Evolutionary conservation across 1,140 invertebrate species (phyloP).

Genomic region (Drosophila seguyi): DNA sequence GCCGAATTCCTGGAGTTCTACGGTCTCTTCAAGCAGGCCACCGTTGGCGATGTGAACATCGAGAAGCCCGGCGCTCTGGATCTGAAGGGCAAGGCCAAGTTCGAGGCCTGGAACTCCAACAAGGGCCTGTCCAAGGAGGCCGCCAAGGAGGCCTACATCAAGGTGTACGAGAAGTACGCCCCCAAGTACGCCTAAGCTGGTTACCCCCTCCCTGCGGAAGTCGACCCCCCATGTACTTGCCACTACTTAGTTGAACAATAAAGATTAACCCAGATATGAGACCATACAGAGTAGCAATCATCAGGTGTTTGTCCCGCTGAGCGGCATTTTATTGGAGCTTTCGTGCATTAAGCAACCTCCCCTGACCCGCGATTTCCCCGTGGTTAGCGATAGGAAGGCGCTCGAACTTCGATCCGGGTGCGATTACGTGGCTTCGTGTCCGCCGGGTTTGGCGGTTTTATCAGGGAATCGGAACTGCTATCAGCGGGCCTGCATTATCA

Average conservation of each 20-base stretch:
- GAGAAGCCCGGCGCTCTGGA: constrained; percentile 95
- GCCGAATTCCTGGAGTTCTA: constrained; percentile 94
- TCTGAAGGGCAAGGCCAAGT: constrained; percentile 97
- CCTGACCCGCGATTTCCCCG: constrained; percentile 2
- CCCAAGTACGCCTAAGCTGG: constrained; percentile 65
- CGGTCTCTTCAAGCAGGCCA: constrained; percentile 94
- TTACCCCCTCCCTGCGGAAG: neutral
- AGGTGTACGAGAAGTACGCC: constrained; percentile 89
- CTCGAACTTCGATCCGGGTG: constrained; percentile 46
- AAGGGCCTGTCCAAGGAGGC: constrained; percentile 93
- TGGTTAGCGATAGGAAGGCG: constrained; percentile 11
- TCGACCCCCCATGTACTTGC: constrained; percentile 32
- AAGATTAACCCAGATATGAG: constrained; percentile 40
- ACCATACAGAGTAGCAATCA: constrained; percentile 23
- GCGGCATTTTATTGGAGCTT: constrained; percentile 49
- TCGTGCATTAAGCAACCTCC: constrained; percentile 14
- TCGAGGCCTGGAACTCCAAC: constrained; percentile 95
- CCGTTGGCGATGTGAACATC: constrained; percentile 91
- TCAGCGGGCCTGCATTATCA: constrained; percentile 41
- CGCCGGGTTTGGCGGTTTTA: constrained; percentile 9
- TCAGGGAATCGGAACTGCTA: constrained; percentile 32
- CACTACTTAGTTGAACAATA: constrained; percentile 28
- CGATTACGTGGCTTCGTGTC: constrained; percentile 37
- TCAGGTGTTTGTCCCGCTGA: constrained; percentile 26
- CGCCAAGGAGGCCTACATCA: constrained; percentile 93